A percentile compares a stretch with the other conserved stretches of the same genome.
Conservation (phyloP, 2,888 invertebrate genomes). For the Lasioglossum oenotherae region DNA sequence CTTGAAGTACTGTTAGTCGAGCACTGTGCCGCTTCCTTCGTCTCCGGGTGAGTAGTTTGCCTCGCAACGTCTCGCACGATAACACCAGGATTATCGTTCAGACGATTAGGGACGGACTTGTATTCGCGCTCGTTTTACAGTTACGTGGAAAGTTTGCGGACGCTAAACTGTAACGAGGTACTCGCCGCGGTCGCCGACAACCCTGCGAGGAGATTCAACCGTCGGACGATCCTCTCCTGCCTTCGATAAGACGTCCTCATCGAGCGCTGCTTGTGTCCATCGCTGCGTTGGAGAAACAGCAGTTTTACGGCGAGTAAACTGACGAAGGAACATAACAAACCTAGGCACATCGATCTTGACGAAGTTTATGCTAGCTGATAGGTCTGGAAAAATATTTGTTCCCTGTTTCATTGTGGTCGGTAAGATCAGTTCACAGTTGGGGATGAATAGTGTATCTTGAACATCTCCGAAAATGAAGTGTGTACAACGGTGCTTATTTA, state of each 20-base stretch:
- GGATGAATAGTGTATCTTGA: neutral
- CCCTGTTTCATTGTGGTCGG: neutral
- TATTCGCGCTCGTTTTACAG: slow-evolving; percentile 21
- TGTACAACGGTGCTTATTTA: neutral
- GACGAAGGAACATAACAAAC: neutral
- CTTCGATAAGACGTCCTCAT: neutral
- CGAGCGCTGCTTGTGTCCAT: neutral
- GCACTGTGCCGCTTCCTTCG: neutral
- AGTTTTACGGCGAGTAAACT: neutral
- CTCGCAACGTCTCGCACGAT: slow-evolving; percentile 30
- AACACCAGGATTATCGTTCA: slow-evolving; percentile 36
- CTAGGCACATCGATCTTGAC: neutral
- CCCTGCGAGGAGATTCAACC: neutral
- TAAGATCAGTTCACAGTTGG: neutral
- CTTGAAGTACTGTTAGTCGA: neutral
- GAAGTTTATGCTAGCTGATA: neutral
- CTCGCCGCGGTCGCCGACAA: neutral
- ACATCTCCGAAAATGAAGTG: neutral
- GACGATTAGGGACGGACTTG: neutral
- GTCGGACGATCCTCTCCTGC: neutral
- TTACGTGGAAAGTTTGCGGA: slow-evolving; percentile 32
- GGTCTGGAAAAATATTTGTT: neutral
- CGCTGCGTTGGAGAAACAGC: neutral
- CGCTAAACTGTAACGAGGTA: slow-evolving; percentile 10
- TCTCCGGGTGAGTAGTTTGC: neutral